Evolutionary conservation across 1,140 invertebrate genomes (phyloP).

Genomic region (Coelopa frigida): DNA sequence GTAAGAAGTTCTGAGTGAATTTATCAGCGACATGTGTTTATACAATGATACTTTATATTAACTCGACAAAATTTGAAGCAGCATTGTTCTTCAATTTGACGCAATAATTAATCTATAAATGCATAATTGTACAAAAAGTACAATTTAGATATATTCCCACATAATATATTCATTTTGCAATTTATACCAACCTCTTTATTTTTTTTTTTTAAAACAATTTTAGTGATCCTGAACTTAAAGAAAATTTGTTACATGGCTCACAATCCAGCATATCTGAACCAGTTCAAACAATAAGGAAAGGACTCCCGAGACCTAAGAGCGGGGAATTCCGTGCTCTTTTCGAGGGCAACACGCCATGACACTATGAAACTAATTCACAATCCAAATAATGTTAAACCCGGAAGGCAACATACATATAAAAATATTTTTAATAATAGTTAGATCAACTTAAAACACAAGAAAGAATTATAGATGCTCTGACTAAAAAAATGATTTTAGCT

Average conservation of each 20-base stretch:
- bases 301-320: slow-evolving; percentile 38
- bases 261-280: slow-evolving; percentile 39
- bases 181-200: background rate
- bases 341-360: slow-evolving; percentile 44
- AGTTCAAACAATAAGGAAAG: slow-evolving; percentile 40
- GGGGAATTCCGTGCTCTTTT: slow-evolving; percentile 44
- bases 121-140: background rate
- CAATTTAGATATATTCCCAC: background rate
- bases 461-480: background rate
- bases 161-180: background rate
- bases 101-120: background rate
- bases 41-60: too few species aligned
- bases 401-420: slow-evolving; percentile 6
- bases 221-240: slow-evolving; percentile 39
- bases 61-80: too few species aligned
- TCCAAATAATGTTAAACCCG: background rate
- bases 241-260: slow-evolving; percentile 44
- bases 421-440: slow-evolving; percentile 8
- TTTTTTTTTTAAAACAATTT: slow-evolving; percentile 1
- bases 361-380: slow-evolving; percentile 16
- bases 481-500: slow-evolving; percentile 31
- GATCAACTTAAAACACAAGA: background rate
- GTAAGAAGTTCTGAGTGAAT: too few species aligned
- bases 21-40: too few species aligned
- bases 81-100: background rate